Conservation (phyloP, 2,113 vertebrate species). For the Perognathus longimembris region DNA sequence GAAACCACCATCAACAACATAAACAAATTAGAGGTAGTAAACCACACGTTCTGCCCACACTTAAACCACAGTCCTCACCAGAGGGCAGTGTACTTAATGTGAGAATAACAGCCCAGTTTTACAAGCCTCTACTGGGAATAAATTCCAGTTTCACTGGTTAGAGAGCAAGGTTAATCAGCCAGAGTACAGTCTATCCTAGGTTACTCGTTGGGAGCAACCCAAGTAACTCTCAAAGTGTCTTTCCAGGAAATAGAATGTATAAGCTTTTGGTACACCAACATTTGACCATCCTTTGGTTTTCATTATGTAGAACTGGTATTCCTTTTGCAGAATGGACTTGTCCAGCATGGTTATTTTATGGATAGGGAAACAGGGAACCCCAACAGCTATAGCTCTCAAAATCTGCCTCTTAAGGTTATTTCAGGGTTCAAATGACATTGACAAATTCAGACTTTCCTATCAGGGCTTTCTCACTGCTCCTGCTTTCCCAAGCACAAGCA, state of each 20-base stretch:
- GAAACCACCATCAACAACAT: slow-evolving; percentile 81
- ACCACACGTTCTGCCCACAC: slow-evolving; percentile 82
- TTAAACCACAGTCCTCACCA: slow-evolving; percentile 82
- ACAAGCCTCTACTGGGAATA: slow-evolving; percentile 78
- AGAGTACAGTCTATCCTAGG: slow-evolving; percentile 49
- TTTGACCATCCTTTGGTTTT: slow-evolving; percentile 46
- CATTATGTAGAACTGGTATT: neutral
- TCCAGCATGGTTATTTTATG: neutral
- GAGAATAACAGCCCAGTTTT: slow-evolving; percentile 81
- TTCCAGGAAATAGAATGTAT: slow-evolving; percentile 67
- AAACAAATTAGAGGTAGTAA: slow-evolving; percentile 81
- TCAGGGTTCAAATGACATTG: neutral
- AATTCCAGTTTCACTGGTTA: slow-evolving; percentile 78
- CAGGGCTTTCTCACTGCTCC: neutral
- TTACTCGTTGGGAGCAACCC: slow-evolving; percentile 38
- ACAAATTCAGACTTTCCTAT: neutral
- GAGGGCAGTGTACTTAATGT: slow-evolving; percentile 84
- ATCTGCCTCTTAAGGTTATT: neutral
- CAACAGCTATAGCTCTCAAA: neutral
- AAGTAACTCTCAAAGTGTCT: slow-evolving; percentile 56
- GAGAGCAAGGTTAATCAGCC: slow-evolving; percentile 47
- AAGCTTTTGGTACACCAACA: slow-evolving; percentile 20
- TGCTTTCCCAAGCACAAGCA: slow-evolving; percentile 19
- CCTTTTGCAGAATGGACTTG: neutral
- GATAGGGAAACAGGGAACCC: neutral